Conservation (phyloP, 2,888 invertebrate genomes). For the Gryllus longicercus region DNA sequence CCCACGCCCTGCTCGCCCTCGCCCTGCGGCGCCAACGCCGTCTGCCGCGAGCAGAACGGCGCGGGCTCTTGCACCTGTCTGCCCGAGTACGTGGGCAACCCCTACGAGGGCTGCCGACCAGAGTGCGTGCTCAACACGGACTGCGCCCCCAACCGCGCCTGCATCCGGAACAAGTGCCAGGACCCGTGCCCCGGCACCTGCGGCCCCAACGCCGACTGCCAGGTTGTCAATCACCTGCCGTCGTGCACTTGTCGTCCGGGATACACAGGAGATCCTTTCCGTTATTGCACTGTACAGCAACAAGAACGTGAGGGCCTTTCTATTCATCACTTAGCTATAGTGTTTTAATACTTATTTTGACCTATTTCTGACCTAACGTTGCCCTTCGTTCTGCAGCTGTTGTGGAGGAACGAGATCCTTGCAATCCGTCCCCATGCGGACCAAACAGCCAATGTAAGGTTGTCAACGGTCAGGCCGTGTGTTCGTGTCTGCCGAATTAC, state of each 20-base stretch:
- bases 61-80: conserved; percentile 55
- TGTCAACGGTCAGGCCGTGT: conserved; percentile 62
- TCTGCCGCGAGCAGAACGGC: conserved; percentile 52
- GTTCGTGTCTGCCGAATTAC: conserved; percentile 63
- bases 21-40: conserved; percentile 45
- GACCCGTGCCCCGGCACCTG: conserved; percentile 71
- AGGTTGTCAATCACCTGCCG: conserved; percentile 67
- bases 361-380: neutral
- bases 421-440: conserved; percentile 63
- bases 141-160: conserved; percentile 64
- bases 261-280: conserved; percentile 77
- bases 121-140: conserved; percentile 70
- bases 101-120: conserved; percentile 51
- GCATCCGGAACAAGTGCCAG: conserved; percentile 63
- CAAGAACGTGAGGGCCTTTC: conserved; percentile 44
- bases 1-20: conserved; percentile 37
- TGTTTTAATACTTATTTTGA: neutral
- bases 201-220: conserved; percentile 67
- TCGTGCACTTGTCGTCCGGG: conserved; percentile 67
- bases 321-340: neutral
- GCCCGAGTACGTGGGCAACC: conserved; percentile 49
- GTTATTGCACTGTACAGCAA: conserved; percentile 52
- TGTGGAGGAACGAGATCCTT: conserved; percentile 49
- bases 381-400: neutral
- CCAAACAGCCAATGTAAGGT: conserved; percentile 61